Evolutionary conservation across 2,888 invertebrate species (phyloP).

Genomic region (Melanotus villosus): DNA sequence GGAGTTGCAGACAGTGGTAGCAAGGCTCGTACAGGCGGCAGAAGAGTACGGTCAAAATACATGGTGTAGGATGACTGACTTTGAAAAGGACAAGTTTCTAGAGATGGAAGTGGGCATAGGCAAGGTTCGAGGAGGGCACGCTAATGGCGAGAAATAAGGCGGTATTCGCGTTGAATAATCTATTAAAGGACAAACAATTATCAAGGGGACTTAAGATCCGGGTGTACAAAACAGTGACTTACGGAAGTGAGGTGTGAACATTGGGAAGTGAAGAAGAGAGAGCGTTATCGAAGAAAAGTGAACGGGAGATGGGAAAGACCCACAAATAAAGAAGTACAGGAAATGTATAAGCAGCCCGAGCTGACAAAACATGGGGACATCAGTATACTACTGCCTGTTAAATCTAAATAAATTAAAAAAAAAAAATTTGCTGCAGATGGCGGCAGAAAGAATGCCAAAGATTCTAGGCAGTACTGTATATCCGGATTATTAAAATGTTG

Average conservation of each 20-base stretch:
- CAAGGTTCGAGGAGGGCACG: background rate
- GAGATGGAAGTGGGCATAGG: background rate
- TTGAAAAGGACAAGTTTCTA: background rate
- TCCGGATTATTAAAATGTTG: too few relatives aligned
- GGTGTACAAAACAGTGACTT: background rate
- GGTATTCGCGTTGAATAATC: background rate
- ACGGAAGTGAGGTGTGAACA: slow-evolving; percentile 1
- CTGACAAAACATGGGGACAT: background rate
- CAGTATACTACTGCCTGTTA: background rate
- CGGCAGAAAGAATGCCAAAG: too few relatives aligned
- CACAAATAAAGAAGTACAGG: background rate
- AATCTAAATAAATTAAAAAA: too few relatives aligned
- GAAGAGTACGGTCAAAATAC: background rate
- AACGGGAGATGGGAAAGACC: background rate
- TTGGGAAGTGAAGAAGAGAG: background rate
- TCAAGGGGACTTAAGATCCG: background rate
- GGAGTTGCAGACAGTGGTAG: background rate
- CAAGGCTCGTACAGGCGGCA: background rate
- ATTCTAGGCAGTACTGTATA: too few relatives aligned
- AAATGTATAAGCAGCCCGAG: background rate
- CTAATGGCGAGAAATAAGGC: background rate
- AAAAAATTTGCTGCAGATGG: too few relatives aligned
- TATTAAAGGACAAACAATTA: background rate
- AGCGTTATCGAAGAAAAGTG: background rate
- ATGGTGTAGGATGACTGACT: background rate